Evolutionary conservation across 2,113 vertebrate species (phyloP).

Genomic region (Archocentrus centrarchus): DNA sequence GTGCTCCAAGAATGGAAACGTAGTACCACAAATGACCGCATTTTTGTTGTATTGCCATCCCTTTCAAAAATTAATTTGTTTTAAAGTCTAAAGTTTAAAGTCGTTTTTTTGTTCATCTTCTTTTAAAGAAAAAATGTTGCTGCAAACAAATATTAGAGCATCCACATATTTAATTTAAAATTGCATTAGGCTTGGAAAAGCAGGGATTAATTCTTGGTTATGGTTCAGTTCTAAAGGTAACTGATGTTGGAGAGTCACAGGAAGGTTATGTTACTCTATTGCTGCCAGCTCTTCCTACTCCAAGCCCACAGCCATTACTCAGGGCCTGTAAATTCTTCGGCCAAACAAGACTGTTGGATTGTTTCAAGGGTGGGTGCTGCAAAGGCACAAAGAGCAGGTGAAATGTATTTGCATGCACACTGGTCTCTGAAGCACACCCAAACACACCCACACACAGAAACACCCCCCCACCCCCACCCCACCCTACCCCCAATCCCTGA

Average conservation of each 20-base stretch:
- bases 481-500: slow-evolving; percentile 32
- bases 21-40: neutral
- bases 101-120: neutral
- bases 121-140: neutral
- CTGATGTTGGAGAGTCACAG: slow-evolving; percentile 2
- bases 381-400: slow-evolving; percentile 56
- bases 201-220: neutral
- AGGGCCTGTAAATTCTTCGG: slow-evolving; percentile 64
- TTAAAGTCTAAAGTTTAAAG: no score
- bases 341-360: slow-evolving; percentile 64
- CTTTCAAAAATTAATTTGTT: neutral
- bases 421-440: slow-evolving; percentile 18
- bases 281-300: slow-evolving; percentile 17
- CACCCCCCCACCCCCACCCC: neutral
- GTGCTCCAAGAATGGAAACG: slow-evolving; percentile 2
- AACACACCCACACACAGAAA: slow-evolving; percentile 29
- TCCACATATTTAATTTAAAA: neutral
- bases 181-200: neutral
- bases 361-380: slow-evolving; percentile 61
- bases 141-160: neutral
- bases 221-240: neutral
- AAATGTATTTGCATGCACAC: slow-evolving; percentile 56
- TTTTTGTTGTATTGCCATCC: neutral
- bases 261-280: slow-evolving; percentile 15
- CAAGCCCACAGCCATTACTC: slow-evolving; percentile 36